Evolutionary conservation across 2,888 invertebrate genomes (phyloP).

Genomic region (Athrips mouffetella): DNA sequence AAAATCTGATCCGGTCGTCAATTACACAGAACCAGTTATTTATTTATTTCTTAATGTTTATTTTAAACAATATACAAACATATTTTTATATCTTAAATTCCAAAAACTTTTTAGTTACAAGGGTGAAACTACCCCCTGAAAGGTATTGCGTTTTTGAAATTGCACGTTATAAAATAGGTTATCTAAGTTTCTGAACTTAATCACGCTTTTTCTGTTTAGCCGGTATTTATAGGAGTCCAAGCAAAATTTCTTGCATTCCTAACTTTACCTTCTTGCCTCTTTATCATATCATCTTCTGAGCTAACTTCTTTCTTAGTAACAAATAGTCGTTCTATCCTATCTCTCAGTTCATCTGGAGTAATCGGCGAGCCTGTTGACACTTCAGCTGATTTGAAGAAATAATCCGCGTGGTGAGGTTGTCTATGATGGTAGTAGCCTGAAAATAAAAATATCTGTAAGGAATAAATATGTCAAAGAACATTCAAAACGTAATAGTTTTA

Average conservation of each 20-base stretch:
- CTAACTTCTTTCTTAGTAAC: constrained; percentile 59
- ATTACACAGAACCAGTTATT: too few relatives aligned
- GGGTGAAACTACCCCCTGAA: too few relatives aligned
- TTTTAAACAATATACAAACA: too few relatives aligned
- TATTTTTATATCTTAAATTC: too few relatives aligned
- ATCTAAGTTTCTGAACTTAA: neutral
- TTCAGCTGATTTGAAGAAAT: constrained; percentile 57
- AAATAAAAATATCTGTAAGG: constrained; percentile 22
- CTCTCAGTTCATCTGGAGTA: constrained; percentile 73
- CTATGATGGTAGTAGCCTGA: constrained; percentile 55
- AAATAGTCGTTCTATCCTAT: constrained; percentile 70
- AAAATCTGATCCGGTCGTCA: too few relatives aligned
- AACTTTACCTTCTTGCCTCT: constrained; percentile 48
- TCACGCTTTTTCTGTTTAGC: constrained; percentile 28
- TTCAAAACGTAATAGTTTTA: too few relatives aligned
- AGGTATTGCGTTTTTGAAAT: too few relatives aligned
- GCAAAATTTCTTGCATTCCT: constrained; percentile 64
- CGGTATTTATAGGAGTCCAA: constrained; percentile 64
- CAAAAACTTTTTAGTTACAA: too few relatives aligned
- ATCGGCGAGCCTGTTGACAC: constrained; percentile 60
- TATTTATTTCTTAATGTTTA: too few relatives aligned
- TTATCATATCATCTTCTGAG: constrained; percentile 26
- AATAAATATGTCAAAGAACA: neutral
- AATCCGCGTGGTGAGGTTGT: constrained; percentile 50
- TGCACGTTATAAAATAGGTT: too few relatives aligned